Evolutionary conservation across 2,797 vertebrate genomes (phyloP), one percentile per base, ranked within the genome.

Genomic region (Cryptoblepharus egeriae): DNA sequence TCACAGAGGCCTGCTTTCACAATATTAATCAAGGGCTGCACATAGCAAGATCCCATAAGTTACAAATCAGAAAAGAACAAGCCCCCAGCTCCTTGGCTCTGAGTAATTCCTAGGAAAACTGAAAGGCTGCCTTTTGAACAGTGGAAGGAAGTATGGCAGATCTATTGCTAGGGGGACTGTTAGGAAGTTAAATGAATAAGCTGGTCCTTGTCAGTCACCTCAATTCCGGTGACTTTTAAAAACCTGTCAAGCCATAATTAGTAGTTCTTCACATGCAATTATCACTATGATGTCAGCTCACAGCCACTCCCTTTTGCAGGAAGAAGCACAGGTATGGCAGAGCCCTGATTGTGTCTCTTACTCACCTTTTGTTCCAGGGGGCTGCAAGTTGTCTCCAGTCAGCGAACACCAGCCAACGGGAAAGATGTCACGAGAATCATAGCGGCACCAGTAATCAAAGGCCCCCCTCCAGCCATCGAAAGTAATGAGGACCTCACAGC

Each of bases 391-490:
- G 96, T 99, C 99, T 94, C 98, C 98, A 42, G 98, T 99, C 92
- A 98, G 96, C 57, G 96, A 88, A 80, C 99, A 99, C 99, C 99
- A 99, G 95, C 98, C 98, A 77, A 99, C 98, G 32, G 99, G 99
- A 95, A 99, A 99, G 95, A 99, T 97, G 96, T 99, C 99, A 28
- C 99, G 96, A 6, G 98, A 99, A 95, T 99, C 98, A 73, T 99
- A 99, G 85, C 99, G 98, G 94, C 99, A 99, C 97, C 98, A 99
- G 96, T 99, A 99, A 96, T 99, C 99, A 92, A 99, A 99, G 85
- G 98, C 99, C 80, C 99, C 99, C 89, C 98, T 96, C 99, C 99
- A 99, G 91, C 99, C 99, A 88, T 99, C 99, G 85, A 99, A 99
- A 93, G 99, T 99, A 96, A 99, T 97, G 90, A 98, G 97, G 95